phyloP scores from a whole-genome alignment of 1,140 invertebrate species.

The Panagrolaimus sp. region DNA sequence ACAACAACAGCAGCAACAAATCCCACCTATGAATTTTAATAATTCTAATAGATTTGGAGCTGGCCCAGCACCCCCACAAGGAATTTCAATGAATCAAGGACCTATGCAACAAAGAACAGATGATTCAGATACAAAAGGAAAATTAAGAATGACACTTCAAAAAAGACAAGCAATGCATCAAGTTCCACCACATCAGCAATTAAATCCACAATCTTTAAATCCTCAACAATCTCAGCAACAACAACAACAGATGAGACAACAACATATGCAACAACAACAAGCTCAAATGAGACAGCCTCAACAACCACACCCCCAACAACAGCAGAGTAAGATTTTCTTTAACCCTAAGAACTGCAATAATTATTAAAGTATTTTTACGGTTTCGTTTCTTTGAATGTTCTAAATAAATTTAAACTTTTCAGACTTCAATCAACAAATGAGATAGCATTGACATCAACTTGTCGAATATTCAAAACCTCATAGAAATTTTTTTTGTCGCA shows the following conservation, averaged over 20 bases:
- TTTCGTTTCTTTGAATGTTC: no score
- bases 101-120: no score
- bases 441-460: not conserved
- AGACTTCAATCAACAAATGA: not conserved
- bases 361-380: no score
- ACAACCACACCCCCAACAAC: not conserved
- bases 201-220: not conserved
- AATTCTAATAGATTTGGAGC: no score
- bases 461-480: not conserved
- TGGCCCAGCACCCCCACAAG: no score
- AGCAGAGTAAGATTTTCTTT: not conserved
- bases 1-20: not conserved
- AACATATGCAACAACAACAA: not conserved
- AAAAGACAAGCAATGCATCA: no score
- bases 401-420: no score
- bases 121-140: no score
- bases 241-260: not conserved
- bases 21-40: not conserved
- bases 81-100: no score
- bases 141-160: no score
- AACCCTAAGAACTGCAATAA: no score
- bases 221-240: not conserved
- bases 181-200: not conserved
- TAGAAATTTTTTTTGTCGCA: not conserved
- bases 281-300: not conserved